Base-by-base conservation (phyloP, 2,113 vertebrate species). In the Pipa parva region DNA sequence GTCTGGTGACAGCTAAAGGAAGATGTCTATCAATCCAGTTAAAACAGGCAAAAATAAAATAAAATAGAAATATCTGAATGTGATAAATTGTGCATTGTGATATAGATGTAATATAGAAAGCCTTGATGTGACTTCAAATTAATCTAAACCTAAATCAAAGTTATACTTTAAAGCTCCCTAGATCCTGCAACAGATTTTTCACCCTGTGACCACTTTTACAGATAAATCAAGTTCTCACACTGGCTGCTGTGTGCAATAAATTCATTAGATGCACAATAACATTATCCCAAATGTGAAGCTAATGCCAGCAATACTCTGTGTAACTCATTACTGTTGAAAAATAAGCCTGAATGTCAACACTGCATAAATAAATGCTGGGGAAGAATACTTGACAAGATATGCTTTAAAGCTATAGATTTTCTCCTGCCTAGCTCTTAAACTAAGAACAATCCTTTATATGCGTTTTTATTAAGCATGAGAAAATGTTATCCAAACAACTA, bases 221-320 rank as follows among this genome's bases (percentile, higher is more conserved):
- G 10, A 36, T 36, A 36, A 36, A 36, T 36, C 33, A 36, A 13
- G 15, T 36, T 13, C 9, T 36, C 33, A 36, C 15, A 36, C 33
- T 36, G 42, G 17, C 42, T 46, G 42, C 42, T 18, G 42, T n/a
- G 42, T 46, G 42, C 42, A 46, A 20, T 46, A 46, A 46, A 46
- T 46, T 18, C 17, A 17, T 46, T 46, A 20, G 42, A 46, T 46
- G 42, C 18, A 46, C 42, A 20, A 46, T 20, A 46, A 20, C 7
- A 46, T 46, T 18, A 46, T 46, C 42, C 42, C 15, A 6, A 46
- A 46, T 46, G 42, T 46, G 42, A 46, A 46, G 42, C 15, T 46
- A 12, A 46, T 46, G 42, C 18, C 42, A 87, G 74, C 76, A 85
- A 76, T 74, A 79, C 82, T 87, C 83, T 87, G 87, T 87, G 87